A percentile compares a stretch with the other conserved stretches of the same genome.
Evolutionary conservation across 2,888 invertebrate genomes (phyloP).

Genomic region (Caenorhabditis wallacei): DNA sequence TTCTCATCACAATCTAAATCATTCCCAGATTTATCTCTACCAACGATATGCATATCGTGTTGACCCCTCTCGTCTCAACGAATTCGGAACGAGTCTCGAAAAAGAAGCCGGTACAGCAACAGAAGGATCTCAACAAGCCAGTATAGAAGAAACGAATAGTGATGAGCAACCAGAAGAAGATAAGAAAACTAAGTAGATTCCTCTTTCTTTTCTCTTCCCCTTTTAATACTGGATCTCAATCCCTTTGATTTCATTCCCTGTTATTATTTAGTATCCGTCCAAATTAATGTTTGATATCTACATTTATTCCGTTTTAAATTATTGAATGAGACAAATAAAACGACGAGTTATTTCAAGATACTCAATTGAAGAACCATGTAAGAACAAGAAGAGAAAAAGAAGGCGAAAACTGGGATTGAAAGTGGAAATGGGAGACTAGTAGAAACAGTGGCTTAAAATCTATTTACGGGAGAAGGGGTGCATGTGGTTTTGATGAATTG

Average conservation of each 20-base stretch:
- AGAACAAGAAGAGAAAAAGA: background rate
- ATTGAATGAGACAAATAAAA: slow-evolving; percentile 1
- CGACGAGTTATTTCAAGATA: slow-evolving; percentile 26
- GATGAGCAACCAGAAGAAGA: background rate
- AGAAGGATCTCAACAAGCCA: slow-evolving; percentile 25
- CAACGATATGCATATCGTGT: slow-evolving; percentile 99
- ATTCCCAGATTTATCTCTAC: slow-evolving; percentile 89
- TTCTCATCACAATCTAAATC: background rate
- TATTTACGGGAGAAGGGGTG: background rate
- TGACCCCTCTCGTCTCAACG: slow-evolving; percentile 95
- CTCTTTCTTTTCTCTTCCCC: background rate
- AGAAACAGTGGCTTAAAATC: background rate
- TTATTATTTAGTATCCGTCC: background rate
- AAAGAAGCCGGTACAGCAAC: slow-evolving; percentile 59
- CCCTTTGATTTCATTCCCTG: slow-evolving; percentile 3
- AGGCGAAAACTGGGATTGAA: slow-evolving; percentile 35
- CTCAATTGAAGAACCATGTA: slow-evolving; percentile 12
- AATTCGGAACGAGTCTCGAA: slow-evolving; percentile 96
- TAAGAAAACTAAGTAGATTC: slow-evolving; percentile 42
- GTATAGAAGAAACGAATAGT: background rate
- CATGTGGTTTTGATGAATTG: slow-evolving; percentile 5
- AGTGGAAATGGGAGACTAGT: slow-evolving; percentile 51
- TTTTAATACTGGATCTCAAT: background rate
- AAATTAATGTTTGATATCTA: slow-evolving; percentile 1
- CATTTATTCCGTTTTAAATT: background rate